Base-by-base conservation (phyloP, 2,797 vertebrate species). In the Thunnus albacares region DNA sequence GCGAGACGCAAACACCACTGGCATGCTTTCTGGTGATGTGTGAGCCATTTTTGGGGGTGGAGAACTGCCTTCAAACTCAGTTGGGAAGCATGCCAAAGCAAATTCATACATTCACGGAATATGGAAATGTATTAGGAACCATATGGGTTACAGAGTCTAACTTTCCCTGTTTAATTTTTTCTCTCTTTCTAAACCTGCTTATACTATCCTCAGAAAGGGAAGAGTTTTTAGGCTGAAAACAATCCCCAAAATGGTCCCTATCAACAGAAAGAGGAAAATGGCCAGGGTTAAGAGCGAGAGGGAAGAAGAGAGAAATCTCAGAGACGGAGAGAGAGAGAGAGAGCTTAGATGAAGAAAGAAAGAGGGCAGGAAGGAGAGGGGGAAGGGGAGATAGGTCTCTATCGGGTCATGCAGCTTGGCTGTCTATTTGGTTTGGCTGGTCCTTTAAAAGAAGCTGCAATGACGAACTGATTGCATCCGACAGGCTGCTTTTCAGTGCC, bases 401-500 rank as follows among this genome's bases (percentile, higher is more conserved):
- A 82, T 86, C 80, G 64, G 88, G 82, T 87, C 81, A 79, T 73
- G 72, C 81, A 67, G 81, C 80, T 85, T 74, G 77, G 75, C 86
- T 85, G 77, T 74, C 79, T 85, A 71, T 90, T 90, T 82, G 84
- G 78, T 87, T 86, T 86, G 87, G 90, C 89, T 84, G 85, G 87
- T 73, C 80, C 70, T 86, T 86, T 81, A 79, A 84, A 92, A 81
- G 72, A 88, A 78, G 86, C 82, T 75, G 77, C 83, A 62, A 65
- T 70, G 72, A 88, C 64, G 38, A 82, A 73, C 82, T 90, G 89
- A 95, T 94, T 87, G 88, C 85, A 92, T 92, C 91, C 68, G 90
- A 93, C 94, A 93, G 88, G 87, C 89, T 82, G 81, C 63, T 87
- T 82, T 80, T 83, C 81, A 77, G 79, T 81, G 89, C 86, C 92